These are phyloP conservation scores for Sebastes diploproa DNA, from an alignment of 2,797 vertebrate species.

Conservation along the genomic window DNA sequence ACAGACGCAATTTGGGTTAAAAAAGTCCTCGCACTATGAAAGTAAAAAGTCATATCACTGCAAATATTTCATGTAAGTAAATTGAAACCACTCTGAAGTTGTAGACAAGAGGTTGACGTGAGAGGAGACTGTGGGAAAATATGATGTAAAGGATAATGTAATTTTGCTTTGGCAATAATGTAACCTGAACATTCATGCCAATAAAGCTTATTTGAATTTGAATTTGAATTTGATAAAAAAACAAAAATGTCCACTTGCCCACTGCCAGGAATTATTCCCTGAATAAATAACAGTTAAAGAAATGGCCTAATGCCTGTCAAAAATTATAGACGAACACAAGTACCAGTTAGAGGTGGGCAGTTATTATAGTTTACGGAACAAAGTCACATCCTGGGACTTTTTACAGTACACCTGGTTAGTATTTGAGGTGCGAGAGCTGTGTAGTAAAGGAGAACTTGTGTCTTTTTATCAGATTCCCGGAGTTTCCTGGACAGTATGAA, in stretches of 20 bases:
- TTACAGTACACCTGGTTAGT: background rate
- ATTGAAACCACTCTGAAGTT: background rate
- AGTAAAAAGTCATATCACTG: background rate
- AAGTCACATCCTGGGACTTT: background rate
- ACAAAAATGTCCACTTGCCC: too few relatives aligned
- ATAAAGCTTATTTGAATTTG: too few relatives aligned
- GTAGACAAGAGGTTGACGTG: background rate
- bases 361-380: background rate
- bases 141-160: background rate
- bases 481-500: constrained; percentile 82
- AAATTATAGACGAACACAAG: background rate
- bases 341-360: background rate
- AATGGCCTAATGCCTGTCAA: background rate
- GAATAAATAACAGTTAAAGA: background rate
- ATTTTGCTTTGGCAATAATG: too few relatives aligned
- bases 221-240: too few relatives aligned
- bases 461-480: constrained; percentile 80
- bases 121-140: background rate
- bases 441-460: background rate
- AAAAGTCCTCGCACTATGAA: background rate
- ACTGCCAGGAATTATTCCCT: background rate
- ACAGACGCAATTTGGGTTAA: background rate
- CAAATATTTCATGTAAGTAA: background rate
- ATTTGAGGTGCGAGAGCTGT: background rate
- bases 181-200: too few relatives aligned